Base-by-base conservation (phyloP, 2,888 invertebrate genomes). In the Trichopria drosophilae region DNA sequence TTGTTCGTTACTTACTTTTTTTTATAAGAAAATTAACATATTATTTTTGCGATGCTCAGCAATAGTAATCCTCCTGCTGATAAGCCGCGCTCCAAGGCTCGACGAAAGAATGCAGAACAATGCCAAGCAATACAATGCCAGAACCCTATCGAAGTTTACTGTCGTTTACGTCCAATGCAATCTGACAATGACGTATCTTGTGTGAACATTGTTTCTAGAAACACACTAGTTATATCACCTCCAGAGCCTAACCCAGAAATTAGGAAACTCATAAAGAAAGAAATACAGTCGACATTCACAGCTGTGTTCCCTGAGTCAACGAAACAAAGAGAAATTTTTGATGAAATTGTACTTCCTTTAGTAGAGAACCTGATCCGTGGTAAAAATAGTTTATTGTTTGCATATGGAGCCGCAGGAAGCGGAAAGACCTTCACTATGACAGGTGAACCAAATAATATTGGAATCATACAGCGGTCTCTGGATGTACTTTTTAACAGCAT, bases 381-480 rank as follows among this genome's bases (percentile, higher is more conserved):
- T 12, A 90, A 88, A 75, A 97, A 95, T 77, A 91, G 93, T 57
- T 79, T 99, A 22, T 78, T 99, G 42, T 98, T 99, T 74, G 93
- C 97, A 0, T 99, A 99, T 72, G 98, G 99, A 12, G 93, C 98
- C 4, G 98, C 98, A 0, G 95, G 95, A 3, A 89, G 90, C 62
- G 99, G 99, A 0, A 99, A 99, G 79, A 99, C 99, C 0, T 93
- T 87, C 73, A 99, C 98, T 0, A 94, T 99, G 90, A 91, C 91
- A 0, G 81, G 87, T 0, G 80, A 87, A 61, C 76, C 81, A 6
- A 77, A 83, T 51, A 84, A 93, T 71, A 86, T 88, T 59, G 91
- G 99, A 39, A 83, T 96, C 62, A 79, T 99, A 78, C 95, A 96
- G 1, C 77, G 96, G 61, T 86, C 89, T 65, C 79, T 99, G 43